Conservation (phyloP, 1,140 invertebrate species). For the Lasioglossum albipes region DNA sequence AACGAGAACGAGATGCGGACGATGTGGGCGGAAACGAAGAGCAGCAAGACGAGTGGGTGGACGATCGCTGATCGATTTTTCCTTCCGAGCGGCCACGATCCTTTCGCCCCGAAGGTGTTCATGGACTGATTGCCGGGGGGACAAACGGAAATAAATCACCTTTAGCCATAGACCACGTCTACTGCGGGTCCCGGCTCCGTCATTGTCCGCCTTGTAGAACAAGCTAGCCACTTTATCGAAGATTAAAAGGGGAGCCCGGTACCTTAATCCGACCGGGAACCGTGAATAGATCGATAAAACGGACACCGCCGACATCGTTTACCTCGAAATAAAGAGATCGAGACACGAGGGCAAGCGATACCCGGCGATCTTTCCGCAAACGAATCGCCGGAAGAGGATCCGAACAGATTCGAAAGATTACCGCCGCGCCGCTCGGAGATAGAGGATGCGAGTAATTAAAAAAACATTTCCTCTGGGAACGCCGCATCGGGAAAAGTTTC, state of each 20-base stretch:
- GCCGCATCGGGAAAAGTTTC: background rate
- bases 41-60: too few relatives aligned
- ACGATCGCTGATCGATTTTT: slow-evolving; percentile 25
- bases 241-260: slow-evolving; percentile 44
- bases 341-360: background rate
- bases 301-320: slow-evolving; percentile 31
- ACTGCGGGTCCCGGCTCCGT: slow-evolving; percentile 11
- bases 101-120: slow-evolving; percentile 27
- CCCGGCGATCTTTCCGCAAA: slow-evolving; percentile 1
- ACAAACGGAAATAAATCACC: slow-evolving; percentile 53
- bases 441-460: background rate
- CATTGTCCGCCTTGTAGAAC: slow-evolving; percentile 26
- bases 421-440: background rate
- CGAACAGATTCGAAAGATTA: background rate
- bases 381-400: background rate
- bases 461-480: background rate
- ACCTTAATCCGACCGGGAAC: slow-evolving; percentile 8
- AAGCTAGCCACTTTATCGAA: slow-evolving; percentile 31
- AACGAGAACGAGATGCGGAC: background rate
- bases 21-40: slow-evolving; percentile 16
- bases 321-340: slow-evolving; percentile 28
- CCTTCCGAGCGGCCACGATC: background rate
- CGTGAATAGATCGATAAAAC: slow-evolving; percentile 28
- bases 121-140: slow-evolving; percentile 40
- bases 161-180: slow-evolving; percentile 4